Evolutionary conservation across 2,888 invertebrate species (phyloP).

Genomic region (Acleris holmiana): DNA sequence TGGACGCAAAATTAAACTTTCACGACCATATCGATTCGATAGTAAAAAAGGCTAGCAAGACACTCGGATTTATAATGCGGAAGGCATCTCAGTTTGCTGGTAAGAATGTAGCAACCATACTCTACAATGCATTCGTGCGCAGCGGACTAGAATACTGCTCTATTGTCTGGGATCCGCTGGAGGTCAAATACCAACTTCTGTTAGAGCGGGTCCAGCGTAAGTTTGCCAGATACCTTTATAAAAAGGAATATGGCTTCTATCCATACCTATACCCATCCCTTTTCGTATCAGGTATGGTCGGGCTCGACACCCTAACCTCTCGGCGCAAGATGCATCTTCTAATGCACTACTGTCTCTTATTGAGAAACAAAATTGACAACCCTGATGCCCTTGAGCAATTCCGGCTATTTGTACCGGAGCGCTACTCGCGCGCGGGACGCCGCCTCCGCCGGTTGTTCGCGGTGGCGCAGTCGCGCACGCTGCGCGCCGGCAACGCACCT

Average conservation of each 20-base stretch:
- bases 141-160: conserved; percentile 28
- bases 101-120: neutral
- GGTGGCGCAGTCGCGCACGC: no score
- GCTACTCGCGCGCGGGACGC: neutral
- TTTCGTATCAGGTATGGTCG: neutral
- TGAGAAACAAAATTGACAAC: neutral
- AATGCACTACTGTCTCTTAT: neutral
- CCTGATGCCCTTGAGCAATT: neutral
- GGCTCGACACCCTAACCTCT: neutral
- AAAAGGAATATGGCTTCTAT: conserved; percentile 18
- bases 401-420: neutral
- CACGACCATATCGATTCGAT: no score
- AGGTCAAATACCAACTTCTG: conserved; percentile 5
- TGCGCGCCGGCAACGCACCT: no score
- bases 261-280: conserved; percentile 25
- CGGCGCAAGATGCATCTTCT: neutral
- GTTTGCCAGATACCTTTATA: conserved; percentile 29
- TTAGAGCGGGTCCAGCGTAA: conserved; percentile 22
- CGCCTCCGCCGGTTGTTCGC: neutral
- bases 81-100: neutral
- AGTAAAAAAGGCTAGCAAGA: no score
- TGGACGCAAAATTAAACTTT: no score
- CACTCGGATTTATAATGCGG: no score
- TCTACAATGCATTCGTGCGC: conserved; percentile 24
- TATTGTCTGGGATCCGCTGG: conserved; percentile 28